A percentile compares a stretch with the other conserved stretches of the same genome.
Evolutionary conservation across 2,888 invertebrate genomes (phyloP).

Genomic region (Eudasyphora cyanicolor): DNA sequence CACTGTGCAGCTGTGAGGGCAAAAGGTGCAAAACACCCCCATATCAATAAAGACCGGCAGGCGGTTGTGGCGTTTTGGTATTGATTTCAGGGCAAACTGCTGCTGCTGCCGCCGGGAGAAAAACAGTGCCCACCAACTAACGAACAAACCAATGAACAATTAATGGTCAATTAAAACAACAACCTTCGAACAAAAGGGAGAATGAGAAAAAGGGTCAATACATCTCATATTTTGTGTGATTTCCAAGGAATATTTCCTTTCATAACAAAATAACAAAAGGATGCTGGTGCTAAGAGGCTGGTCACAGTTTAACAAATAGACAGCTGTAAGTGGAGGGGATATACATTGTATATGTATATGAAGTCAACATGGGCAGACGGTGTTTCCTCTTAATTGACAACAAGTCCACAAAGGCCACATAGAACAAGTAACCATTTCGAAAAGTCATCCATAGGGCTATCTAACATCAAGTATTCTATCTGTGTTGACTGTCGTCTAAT

Average conservation of each 20-base stretch:
- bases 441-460: no score
- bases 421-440: no score
- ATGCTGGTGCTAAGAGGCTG: conserved; percentile 62
- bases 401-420: conserved; percentile 13
- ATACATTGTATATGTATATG: no score
- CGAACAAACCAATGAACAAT: conserved; percentile 36
- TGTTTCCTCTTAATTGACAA: background rate
- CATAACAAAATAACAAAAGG: conserved; percentile 33
- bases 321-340: conserved; percentile 63
- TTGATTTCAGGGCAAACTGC: conserved; percentile 49
- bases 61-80: background rate
- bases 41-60: conserved; percentile 21
- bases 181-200: conserved; percentile 23
- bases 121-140: conserved; percentile 7
- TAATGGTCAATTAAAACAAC: conserved; percentile 63
- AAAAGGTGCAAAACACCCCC: conserved; percentile 65
- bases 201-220: conserved; percentile 36
- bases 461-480: conserved; percentile 46
- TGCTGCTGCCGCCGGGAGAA: conserved; percentile 10
- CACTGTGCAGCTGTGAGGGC: conserved; percentile 17
- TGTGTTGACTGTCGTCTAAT: conserved; percentile 43
- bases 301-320: conserved; percentile 30
- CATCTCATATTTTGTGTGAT: conserved; percentile 28
- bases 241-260: conserved; percentile 22
- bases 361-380: background rate